Evolutionary conservation across 2,888 invertebrate genomes (phyloP), one percentile per base, ranked within the genome.

Genomic region (Mactromeris polynyma): DNA sequence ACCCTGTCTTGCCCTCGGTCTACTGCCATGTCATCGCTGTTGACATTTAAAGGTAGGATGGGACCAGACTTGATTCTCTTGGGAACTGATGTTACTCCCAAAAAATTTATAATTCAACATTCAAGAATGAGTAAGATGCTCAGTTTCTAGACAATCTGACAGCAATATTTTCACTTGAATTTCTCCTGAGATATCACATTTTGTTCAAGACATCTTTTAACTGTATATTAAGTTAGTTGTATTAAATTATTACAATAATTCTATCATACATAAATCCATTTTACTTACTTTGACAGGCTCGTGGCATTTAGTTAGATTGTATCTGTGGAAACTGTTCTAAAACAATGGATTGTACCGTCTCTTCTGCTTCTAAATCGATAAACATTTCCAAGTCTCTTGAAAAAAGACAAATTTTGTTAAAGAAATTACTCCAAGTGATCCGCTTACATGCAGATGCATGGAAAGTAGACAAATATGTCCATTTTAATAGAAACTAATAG

Each of bases 11-110:
- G 36, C 11, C 73, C 36, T 36, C 31, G 3, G 36, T 73, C 33
- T 36, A 33, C 73, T 36, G n/a, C 3, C 73, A 73, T 33, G 58
- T 73, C 73, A 73, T 73, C 36, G 33, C 36, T 73, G 33, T 73
- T 73, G 73, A 73, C 73, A 73, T 73, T 73, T 73, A 73, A 73
- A 33, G 26, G 31, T 26, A 73, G 33, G 31, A 19, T 73, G 36
- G 33, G 58, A 36, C 73, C 14, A 17, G 3, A 19, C 36, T 73
- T 36, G 33, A 21, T 17, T 33, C 31, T 21, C 33, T 33, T 33
- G 36, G 73, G 73, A 33, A 21, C 19, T 36, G 3, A 4, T 33
- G 21, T 36, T 73, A 73, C 33, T 73, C 73, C 73, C 21, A 26
- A 36, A 73, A 17, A 19, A 7, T 73, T 36, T 36, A 19, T 73